Evolutionary conservation across 2,888 invertebrate species (phyloP), one percentile per base, ranked within the genome.

Genomic region (Synergus japonicus): DNA sequence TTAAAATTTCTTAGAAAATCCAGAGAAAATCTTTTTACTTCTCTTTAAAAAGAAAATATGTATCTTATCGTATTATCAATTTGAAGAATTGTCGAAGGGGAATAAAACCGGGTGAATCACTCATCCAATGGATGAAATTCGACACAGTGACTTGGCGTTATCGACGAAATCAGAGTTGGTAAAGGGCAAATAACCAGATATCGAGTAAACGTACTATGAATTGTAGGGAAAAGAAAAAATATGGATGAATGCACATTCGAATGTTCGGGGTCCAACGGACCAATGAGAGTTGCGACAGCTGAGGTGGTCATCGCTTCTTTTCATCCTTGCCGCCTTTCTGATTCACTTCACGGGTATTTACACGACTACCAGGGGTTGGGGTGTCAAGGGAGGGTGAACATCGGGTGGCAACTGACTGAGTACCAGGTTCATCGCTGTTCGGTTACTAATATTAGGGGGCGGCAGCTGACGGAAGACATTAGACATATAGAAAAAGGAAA

Each of bases 261-360:
- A 73, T 46, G 67, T 37, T 73, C 12, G 5, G 66, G 60, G 76
- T 79, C 76, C 79, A 84, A 84, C 83, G 77, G 73, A 76, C 76
- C 78, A 78, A 66, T 78, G 76, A 76, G 69, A 78, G 60, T 64
- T 76, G 81, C 78, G 81, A 82, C 83, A 84, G 83, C 83, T 79
- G 84, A 82, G 84, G 78, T 83, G 85, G 85, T 83, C 83, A 85
- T 79, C 79, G 66, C 44, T 79, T 73, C 82, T 85, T 86, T 86
- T 86, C 83, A 86, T 86, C 86, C 85, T 81, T 77, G 83, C 86
- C 86, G 86, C 83, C 84, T 80, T 84, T 86, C 84, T 82, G 84
- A 86, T 86, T 84, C 86, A 81, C 86, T 87, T 85, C 85, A 84
- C 86, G 85, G 84, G 83, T 85, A 85, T 86, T 86, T 86, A 85